Evolutionary conservation across 2,888 invertebrate genomes (phyloP).

Genomic region (Ormyrus rosae): DNA sequence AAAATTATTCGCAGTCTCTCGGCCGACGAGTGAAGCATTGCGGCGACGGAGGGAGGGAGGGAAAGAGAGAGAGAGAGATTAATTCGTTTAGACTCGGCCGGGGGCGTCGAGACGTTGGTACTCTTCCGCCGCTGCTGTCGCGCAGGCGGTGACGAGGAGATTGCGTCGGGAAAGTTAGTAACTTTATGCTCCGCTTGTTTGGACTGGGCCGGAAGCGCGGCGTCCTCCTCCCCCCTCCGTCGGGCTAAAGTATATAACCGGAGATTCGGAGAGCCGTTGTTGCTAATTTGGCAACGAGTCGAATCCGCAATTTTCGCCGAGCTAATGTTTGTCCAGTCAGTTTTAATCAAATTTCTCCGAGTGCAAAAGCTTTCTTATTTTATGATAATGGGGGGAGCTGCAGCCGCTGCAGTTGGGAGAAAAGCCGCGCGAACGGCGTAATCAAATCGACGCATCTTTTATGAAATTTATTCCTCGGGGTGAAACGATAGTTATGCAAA

Average conservation of each 20-base stretch:
- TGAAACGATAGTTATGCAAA: slow-evolving; percentile 10
- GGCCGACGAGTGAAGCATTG: background rate
- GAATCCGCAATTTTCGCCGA: slow-evolving; percentile 34
- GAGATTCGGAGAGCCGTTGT: slow-evolving; percentile 60
- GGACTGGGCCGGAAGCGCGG: slow-evolving; percentile 67
- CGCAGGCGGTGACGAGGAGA: slow-evolving; percentile 64
- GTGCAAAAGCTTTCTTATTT: slow-evolving; percentile 28
- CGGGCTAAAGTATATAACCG: too few species aligned
- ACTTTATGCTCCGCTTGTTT: slow-evolving; percentile 71
- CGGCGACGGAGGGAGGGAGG: background rate
- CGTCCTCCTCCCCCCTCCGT: slow-evolving; percentile 10
- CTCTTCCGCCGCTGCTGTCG: slow-evolving; percentile 57
- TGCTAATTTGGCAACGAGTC: slow-evolving; percentile 69
- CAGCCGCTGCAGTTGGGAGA: background rate
- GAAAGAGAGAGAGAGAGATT: slow-evolving; percentile 54
- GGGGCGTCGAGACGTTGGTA: slow-evolving; percentile 60
- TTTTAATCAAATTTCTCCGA: slow-evolving; percentile 49
- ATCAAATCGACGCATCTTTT: slow-evolving; percentile 44
- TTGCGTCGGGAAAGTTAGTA: slow-evolving; percentile 69
- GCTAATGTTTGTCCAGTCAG: slow-evolving; percentile 47
- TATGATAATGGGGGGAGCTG: slow-evolving; percentile 1
- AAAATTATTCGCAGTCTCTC: slow-evolving; percentile 49
- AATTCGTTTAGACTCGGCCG: slow-evolving; percentile 64
- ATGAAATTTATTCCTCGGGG: slow-evolving; percentile 25
- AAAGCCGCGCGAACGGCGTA: background rate